A percentile compares a stretch with the other conserved stretches of the same genome.
These are phyloP conservation scores for Drosophila kikkawai DNA, from an alignment of 1,140 invertebrate species.

Conservation along the genomic window DNA sequence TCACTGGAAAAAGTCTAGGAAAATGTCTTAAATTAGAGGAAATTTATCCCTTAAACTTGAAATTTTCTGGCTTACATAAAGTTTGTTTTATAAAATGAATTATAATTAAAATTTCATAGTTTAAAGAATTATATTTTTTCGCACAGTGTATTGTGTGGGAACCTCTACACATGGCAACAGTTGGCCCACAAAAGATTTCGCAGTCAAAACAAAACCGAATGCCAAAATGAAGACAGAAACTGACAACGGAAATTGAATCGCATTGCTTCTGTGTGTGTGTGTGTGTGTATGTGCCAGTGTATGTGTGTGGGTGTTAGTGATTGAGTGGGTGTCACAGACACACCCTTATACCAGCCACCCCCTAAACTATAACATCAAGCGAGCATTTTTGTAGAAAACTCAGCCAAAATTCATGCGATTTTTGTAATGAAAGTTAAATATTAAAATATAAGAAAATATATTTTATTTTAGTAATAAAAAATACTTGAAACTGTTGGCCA, in stretches of 20 bases:
- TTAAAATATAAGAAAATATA: no score
- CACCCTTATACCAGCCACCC: background rate
- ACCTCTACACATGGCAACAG: constrained; percentile 51
- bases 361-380: no score
- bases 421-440: no score
- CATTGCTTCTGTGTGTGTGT: background rate
- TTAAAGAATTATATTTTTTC: background rate
- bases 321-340: constrained; percentile 31
- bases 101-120: background rate
- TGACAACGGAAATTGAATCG: constrained; percentile 61
- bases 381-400: no score
- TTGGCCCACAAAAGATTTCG: constrained; percentile 54
- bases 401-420: no score
- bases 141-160: constrained; percentile 30
- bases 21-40: background rate
- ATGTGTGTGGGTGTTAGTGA: constrained; percentile 5
- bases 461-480: no score
- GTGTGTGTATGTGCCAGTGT: background rate
- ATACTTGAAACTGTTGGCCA: no score
- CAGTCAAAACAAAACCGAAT: constrained; percentile 42
- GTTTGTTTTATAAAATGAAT: background rate
- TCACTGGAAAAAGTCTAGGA: no score
- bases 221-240: constrained; percentile 54
- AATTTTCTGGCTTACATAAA: background rate
- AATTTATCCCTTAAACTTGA: background rate